Evolutionary conservation across 2,113 vertebrate genomes (phyloP), one percentile per base, ranked within the genome.

Genomic region (Seriola aureovittata): DNA sequence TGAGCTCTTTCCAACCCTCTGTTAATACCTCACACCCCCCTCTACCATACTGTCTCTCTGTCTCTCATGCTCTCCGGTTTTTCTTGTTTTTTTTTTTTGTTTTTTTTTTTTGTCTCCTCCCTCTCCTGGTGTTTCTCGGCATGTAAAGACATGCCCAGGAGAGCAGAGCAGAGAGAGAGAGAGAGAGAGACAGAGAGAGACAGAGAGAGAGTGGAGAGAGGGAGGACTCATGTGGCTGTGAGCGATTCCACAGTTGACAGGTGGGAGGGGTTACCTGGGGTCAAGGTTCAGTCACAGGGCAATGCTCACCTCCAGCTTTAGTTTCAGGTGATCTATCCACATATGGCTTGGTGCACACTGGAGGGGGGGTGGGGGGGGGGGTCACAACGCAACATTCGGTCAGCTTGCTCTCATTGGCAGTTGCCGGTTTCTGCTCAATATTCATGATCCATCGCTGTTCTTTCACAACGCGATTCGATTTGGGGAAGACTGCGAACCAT

Each of bases 81-180:
- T 92, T 92, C 93, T 91, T 91, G 91, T 94, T 94, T 93, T 78
- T 85, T 88, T 87, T 91, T 90, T 91, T 85, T 42, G 0, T 38
- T 63, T 73, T 71, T 80, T n/a, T 88, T 84, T 82, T 78, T 79
- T 78, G 84, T 88, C 93, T 93, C 92, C 94, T 90, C 90, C 92
- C 90, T 86, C 91, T 78, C 80, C 81, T 36, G 66, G 82, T 85
- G 86, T 84, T 89, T 78, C 77, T 82, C 77, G 69, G 87, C 94
- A 93, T 91, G 94, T 94, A 87, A 77, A 67, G 92, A 81, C 95
- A 94, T 87, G 93, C 59, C 86, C 68, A 34, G 74, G 57, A 68
- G 73, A 65, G 40, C 29, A 21, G 81, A 71, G 63, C 25, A 36
- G 72, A n/a, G 34, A 66, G 58, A 50, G 75, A 42, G 48, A 67